These are phyloP conservation scores for Aspidiotus destructor DNA, from an alignment of 2,888 invertebrate genomes.

Conservation along the genomic window DNA sequence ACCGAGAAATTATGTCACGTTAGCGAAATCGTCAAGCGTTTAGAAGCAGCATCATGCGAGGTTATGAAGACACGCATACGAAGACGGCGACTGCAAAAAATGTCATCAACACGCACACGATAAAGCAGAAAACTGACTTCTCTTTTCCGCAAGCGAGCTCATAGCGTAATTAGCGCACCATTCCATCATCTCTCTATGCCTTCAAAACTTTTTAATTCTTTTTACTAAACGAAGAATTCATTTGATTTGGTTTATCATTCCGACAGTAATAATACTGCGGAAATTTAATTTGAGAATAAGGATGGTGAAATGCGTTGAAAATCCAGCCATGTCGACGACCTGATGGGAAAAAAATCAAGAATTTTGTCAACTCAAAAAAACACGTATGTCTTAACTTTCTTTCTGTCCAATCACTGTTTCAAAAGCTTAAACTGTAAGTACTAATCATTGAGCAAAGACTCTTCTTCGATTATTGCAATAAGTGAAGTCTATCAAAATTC, in stretches of 20 bases:
- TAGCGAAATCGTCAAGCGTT: too few species aligned
- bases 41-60: too few species aligned
- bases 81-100: too few species aligned
- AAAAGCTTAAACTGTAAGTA: too few species aligned
- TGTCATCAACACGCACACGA: too few species aligned
- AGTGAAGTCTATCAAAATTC: neutral
- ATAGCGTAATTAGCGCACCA: too few species aligned
- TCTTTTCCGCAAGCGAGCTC: too few species aligned
- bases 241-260: slow-evolving; percentile 25
- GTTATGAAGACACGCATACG: too few species aligned
- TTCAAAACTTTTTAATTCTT: slow-evolving; percentile 1
- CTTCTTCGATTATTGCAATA: neutral
- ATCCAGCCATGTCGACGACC: slow-evolving; percentile 34
- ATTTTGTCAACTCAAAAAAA: neutral
- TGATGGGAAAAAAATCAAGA: neutral
- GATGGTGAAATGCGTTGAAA: slow-evolving; percentile 30
- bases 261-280: slow-evolving; percentile 34
- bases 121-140: too few species aligned
- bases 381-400: neutral
- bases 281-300: slow-evolving; percentile 32
- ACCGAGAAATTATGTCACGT: too few species aligned
- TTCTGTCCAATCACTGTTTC: too few species aligned
- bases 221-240: slow-evolving; percentile 1
- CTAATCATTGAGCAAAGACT: too few species aligned
- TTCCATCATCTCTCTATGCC: neutral